Evolutionary conservation across 2,113 vertebrate genomes (phyloP), one percentile per base, ranked within the genome.

Genomic region (Apus apus): DNA sequence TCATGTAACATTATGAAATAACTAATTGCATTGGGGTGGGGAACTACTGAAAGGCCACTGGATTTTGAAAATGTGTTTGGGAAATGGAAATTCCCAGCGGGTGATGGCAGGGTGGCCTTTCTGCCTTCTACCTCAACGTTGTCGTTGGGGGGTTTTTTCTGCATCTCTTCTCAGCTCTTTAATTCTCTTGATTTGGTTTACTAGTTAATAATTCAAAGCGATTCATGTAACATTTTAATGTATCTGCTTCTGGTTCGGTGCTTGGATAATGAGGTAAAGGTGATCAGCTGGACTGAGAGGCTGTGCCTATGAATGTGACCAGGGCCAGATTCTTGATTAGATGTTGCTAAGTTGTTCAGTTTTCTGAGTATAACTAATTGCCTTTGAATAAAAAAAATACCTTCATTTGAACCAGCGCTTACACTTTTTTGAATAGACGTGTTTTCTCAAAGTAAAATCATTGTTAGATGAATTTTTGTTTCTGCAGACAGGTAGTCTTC

Each of bases 1-100:
- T 95, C 56, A 30, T 62, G 65, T 85, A 93, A 53, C 20, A 29
- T 94, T 94, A 92, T 86, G 78, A 96, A 96, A 91, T 85, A 22
- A 22, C 38, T 62, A 60, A 43, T 67, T 94, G 43, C 73, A 74
- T 95, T 72, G 72, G 21, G 65, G 77, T 68, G 68, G 58, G 79
- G 83, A 98, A 86, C 71, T 95, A n/a, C 38, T 76, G 93, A 77
- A 96, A 96, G 76, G 75, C 94, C 85, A 80, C 12, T n/a, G 22
- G 77, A 45, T 48, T 91, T 94, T 89, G 56, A 72, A 45, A 62
- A 72, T 8, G 45, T 66, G 73, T 40, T 58, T 78, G 89, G 26
- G 83, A 77, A 82, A 89, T 21, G 56, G 68, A 36, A 46, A 58
- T 40, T 75, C 36, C 45, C n/a, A 65, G 82, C 20, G 0, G 0